Evolutionary conservation across 2,113 vertebrate species (phyloP).

Genomic region (Polypterus bichir): DNA sequence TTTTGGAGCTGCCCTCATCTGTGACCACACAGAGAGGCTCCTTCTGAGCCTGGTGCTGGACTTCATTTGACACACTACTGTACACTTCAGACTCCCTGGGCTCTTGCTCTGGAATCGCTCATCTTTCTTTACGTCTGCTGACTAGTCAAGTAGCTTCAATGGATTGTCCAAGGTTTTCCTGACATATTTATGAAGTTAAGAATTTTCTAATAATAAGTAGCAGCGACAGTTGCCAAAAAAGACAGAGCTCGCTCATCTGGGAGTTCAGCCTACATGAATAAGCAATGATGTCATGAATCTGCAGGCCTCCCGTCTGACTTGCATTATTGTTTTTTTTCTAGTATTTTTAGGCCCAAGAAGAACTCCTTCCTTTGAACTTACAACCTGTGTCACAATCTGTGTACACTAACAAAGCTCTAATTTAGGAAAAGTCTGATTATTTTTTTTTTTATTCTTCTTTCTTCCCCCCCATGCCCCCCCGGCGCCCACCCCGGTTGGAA

Average conservation of each 20-base stretch:
- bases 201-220: conserved; percentile 4
- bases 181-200: conserved; percentile 1
- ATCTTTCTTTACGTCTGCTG: neutral
- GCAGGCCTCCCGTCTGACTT: neutral
- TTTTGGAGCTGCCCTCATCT: neutral
- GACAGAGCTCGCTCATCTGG: neutral
- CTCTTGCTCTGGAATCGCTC: neutral
- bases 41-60: neutral
- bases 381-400: no score
- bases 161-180: conserved; percentile 2
- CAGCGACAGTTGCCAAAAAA: conserved; percentile 1
- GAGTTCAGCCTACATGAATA: neutral
- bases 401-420: no score
- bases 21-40: neutral
- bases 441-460: no score
- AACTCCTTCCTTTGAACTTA: neutral
- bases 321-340: neutral
- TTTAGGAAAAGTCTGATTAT: no score
- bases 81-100: neutral
- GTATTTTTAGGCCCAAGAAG: neutral
- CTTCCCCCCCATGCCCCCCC: no score
- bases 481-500: no score
- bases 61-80: neutral
- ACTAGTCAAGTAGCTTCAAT: neutral
- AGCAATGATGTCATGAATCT: conserved; percentile 3